Base-by-base conservation (phyloP, 2,888 invertebrate genomes). In the Eupithecia abbreviata region DNA sequence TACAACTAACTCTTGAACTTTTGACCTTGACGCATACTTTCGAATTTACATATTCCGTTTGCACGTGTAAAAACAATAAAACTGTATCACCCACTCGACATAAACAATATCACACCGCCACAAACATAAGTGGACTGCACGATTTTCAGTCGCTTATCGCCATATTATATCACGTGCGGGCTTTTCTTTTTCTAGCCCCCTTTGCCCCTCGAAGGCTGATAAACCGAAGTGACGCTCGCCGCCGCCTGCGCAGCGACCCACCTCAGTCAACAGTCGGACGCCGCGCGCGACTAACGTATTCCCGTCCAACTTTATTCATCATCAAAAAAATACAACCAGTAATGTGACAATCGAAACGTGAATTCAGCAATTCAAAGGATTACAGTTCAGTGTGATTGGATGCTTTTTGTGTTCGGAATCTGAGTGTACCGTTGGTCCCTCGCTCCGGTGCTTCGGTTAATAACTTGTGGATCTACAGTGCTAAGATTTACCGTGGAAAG, bases 401-500 rank as follows among this genome's bases (percentile, higher is more conserved):
- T 81, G 71, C 76, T 79, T 72, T 85, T 85, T 85, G 82, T 83
- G 84, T 83, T 81, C 85, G 88, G 85, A 87, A 43, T 88, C 85
- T 85, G 83, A 79, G 84, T 88, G 87, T 92, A 93, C 94, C 93
- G 94, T 93, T 93, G 93, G 86, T 91, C 88, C 68, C 87, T 86
- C 92, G 94, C 92, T 92, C 88, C 91, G 92, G 89, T 90, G 93
- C 87, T 90, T 92, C 90, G 89, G 91, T 89, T 94, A 93, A 93
- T 92, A 93, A 91, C 91, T 91, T 86, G 89, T 90, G 91, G 82
- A 92, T 92, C 90, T 90, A 90, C 91, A 90, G 92, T 92, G 91
- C 92, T 88, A 91, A 93, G 93, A 93, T 92, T 91, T 92, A 88
- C 90, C 85, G 89, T 89, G 91, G 86, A 92, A 92, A 93, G 94